phyloP scores from a whole-genome alignment of 2,113 vertebrate species.

The Oreochromis aureus region DNA sequence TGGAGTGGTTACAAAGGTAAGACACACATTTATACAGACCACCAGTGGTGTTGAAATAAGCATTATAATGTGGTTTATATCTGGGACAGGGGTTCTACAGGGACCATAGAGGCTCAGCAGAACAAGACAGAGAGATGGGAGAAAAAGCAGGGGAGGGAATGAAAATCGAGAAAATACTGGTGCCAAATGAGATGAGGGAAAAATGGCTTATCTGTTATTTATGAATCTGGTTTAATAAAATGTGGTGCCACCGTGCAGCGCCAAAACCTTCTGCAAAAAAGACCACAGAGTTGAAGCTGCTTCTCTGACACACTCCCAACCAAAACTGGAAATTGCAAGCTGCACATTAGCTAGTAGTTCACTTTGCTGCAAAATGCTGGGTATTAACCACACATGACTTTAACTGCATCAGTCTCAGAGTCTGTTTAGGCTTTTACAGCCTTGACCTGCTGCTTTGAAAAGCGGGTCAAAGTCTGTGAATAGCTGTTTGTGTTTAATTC shows the following conservation, averaged over 20 bases:
- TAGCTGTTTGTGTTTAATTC: background rate
- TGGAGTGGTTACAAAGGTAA: slow-evolving; percentile 94
- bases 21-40: slow-evolving; percentile 7
- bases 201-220: background rate
- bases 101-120: background rate
- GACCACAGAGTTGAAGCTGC: background rate
- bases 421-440: background rate
- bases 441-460: slow-evolving; percentile 1
- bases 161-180: background rate
- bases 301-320: background rate
- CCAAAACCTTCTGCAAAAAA: background rate
- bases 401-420: background rate
- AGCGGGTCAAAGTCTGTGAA: background rate
- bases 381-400: background rate
- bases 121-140: background rate
- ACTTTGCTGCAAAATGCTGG: background rate
- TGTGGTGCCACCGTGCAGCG: background rate
- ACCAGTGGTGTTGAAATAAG: background rate
- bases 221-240: background rate
- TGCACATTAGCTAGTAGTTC: background rate
- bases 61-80: slow-evolving; percentile 1
- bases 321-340: background rate
- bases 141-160: background rate
- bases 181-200: background rate
- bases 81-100: slow-evolving; percentile 17